Evolutionary conservation across 30 jellyfish, hydroid and myxozoan genomes (phyloP).

Genomic region (Pelagia noctiluca): DNA sequence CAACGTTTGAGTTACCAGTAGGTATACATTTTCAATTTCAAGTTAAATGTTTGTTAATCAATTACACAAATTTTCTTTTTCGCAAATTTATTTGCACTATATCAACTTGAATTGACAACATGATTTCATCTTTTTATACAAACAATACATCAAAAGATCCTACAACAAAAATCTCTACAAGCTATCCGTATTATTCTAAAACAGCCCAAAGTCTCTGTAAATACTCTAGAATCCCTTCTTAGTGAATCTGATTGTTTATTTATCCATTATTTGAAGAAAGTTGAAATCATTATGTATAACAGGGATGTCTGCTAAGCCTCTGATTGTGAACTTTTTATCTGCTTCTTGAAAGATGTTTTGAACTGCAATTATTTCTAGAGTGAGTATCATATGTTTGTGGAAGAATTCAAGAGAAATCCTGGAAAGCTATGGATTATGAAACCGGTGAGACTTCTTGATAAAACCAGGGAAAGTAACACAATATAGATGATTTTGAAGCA

Average conservation of each 20-base stretch:
- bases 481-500: background rate
- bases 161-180: too few relatives aligned
- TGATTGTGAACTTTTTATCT: background rate
- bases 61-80: too few relatives aligned
- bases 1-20: conserved; percentile 94
- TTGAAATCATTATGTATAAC: background rate
- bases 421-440: conserved; percentile 99
- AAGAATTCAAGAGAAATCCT: conserved; percentile 96
- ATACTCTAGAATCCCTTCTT: too few relatives aligned
- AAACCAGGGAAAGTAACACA: background rate
- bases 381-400: conserved; percentile 99
- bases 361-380: conserved; percentile 54
- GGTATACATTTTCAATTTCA: conserved; percentile 6
- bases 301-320: conserved; percentile 10
- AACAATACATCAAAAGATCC: too few relatives aligned
- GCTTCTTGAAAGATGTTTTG: background rate
- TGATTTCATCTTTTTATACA: too few relatives aligned
- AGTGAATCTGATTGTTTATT: background rate
- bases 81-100: too few relatives aligned
- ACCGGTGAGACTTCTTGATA: conserved; percentile 65
- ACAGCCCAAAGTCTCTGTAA: too few relatives aligned
- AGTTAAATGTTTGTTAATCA: background rate
- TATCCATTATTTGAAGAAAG: background rate
- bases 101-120: too few relatives aligned
- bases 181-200: too few relatives aligned